A percentile compares a stretch with the other conserved stretches of the same genome.
phyloP scores from a whole-genome alignment of 2,113 vertebrate genomes.

The Salvator merianae region DNA sequence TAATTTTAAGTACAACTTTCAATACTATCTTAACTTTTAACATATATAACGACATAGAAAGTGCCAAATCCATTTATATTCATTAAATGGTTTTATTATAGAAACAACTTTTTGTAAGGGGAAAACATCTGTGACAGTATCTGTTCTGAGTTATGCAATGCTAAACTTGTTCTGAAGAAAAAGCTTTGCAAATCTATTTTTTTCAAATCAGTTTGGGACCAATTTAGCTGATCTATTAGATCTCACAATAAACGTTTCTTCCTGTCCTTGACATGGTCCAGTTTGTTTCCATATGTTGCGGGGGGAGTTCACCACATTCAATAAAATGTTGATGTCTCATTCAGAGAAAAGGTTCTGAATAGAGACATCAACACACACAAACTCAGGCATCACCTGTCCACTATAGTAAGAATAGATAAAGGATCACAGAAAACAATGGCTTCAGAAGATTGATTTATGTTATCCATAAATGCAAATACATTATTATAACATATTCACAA shows the following conservation, averaged over 20 bases:
- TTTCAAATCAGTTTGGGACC: slow-evolving; percentile 60
- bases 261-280: slow-evolving; percentile 71
- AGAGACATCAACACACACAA: slow-evolving; percentile 14
- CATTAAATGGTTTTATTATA: not conserved
- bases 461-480: not conserved
- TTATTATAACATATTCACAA: too few species aligned
- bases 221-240: slow-evolving; percentile 69
- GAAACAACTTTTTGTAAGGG: not conserved
- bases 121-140: slow-evolving; percentile 22
- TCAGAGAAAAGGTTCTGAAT: slow-evolving; percentile 43
- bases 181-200: slow-evolving; percentile 57
- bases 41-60: not conserved
- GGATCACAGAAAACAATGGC: not conserved
- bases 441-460: not conserved
- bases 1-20: not conserved
- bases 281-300: slow-evolving; percentile 52
- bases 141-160: slow-evolving; percentile 43
- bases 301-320: slow-evolving; percentile 29
- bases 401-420: not conserved
- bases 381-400: not conserved
- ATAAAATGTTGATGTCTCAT: slow-evolving; percentile 19
- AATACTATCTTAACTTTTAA: not conserved
- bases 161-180: slow-evolving; percentile 57
- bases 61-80: not conserved
- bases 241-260: slow-evolving; percentile 64